Base-by-base conservation (phyloP, 64 coral and sea anemone species). In the Montipora foliosa region DNA sequence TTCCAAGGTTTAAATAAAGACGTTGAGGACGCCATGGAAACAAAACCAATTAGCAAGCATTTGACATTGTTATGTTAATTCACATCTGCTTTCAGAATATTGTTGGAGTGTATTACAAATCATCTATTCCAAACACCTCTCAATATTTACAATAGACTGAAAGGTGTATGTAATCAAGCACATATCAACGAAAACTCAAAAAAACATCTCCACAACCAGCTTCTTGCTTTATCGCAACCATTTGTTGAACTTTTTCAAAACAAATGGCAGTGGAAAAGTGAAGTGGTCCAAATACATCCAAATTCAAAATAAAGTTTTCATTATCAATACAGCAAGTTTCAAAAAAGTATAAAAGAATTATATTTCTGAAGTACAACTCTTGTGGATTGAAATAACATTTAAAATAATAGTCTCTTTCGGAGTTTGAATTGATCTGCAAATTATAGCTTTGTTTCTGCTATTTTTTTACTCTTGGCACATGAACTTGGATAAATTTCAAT, bases 21-120 rank as follows among this genome's bases (percentile, higher is more conserved):
- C 10, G 19, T 73, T 21, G 8, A 13, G 73, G 19, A 6, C 44
- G 13, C 62, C 51, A 93, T 93, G 92, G 92, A 57, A 60, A 93
- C 83, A 58, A 78, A 49, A 71, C 49, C 44, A 85, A 22, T 62
- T 69, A 85, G n/a, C 82, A 85, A 85, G 82, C 82, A 85, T 85
- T 46, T 85, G 45, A 46, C 44, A 85, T 85, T 85, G 66, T 88
- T 88, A 93, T 93, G 92, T 78, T 87, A 93, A 93, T 93, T 52
- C 7, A 79, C 92, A 93, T 84, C 92, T 93, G 92, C 75, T 68
- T 88, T 51, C 60, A 53, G 45, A 76, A 67, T 67, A 64, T 88
- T 59, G 77, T 80, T 64, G 92, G 77, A 93, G 92, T 93, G 81
- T 93, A 87, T 93, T 93, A 93, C 92, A 93, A 80, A 93, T 80